These are phyloP conservation scores for Nibea albiflora DNA, from an alignment of 2,113 vertebrate species.

Conservation along the genomic window DNA sequence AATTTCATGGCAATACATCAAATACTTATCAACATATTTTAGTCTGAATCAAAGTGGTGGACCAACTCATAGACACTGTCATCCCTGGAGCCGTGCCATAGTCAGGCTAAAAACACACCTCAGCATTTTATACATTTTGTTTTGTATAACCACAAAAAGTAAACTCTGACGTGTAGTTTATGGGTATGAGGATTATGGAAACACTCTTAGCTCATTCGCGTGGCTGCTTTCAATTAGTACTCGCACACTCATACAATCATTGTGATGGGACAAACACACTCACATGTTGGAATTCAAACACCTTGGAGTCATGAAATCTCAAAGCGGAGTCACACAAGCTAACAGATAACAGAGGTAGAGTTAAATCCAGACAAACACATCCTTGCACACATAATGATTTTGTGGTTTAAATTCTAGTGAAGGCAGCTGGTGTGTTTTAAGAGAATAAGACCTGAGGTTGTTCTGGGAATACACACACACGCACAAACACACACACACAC, in stretches of 20 bases:
- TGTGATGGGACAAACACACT: slow-evolving; percentile 9
- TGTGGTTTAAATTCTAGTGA: slow-evolving; percentile 50
- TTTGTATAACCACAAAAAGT: background rate
- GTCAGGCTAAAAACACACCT: background rate
- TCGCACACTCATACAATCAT: background rate
- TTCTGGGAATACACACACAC: slow-evolving; percentile 51
- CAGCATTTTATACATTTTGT: background rate
- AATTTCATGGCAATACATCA: background rate
- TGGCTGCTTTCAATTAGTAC: slow-evolving; percentile 26
- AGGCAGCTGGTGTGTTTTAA: slow-evolving; percentile 68
- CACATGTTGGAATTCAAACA: slow-evolving; percentile 8
- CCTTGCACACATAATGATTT: slow-evolving; percentile 20
- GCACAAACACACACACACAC: slow-evolving; percentile 20
- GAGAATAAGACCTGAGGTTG: slow-evolving; percentile 48
- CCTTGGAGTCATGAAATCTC: slow-evolving; percentile 15
- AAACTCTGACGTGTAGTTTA: slow-evolving; percentile 1
- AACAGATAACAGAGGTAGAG: slow-evolving; percentile 33
- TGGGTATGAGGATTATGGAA: background rate
- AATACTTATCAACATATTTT: background rate
- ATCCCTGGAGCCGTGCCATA: background rate
- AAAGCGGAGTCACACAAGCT: slow-evolving; percentile 19
- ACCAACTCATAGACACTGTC: background rate
- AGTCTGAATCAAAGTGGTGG: background rate
- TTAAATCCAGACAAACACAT: slow-evolving; percentile 38
- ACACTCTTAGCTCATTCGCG: background rate